Base-by-base conservation (phyloP, 2,113 vertebrate species). In the Arothron firmamentum region DNA sequence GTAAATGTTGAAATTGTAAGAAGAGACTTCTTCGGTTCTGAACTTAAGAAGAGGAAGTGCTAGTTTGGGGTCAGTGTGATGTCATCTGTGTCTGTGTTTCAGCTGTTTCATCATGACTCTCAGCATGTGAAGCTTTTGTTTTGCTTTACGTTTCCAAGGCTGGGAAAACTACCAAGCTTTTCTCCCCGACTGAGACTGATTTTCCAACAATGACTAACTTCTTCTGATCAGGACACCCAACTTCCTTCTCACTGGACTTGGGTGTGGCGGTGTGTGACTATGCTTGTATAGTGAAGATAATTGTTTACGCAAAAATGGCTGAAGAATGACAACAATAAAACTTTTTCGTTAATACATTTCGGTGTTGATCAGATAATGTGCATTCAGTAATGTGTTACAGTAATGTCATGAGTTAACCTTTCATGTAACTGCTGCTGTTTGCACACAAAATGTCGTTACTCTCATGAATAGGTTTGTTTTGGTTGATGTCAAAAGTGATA, bases 121-220 rank as follows among this genome's bases (percentile, higher is more conserved):
- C 57, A 53, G 59, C 74, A 53, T 67, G 65, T 80, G 70, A 64
- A 65, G 72, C 55, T 71, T 70, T 80, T 85, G 60, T 83, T 75
- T 79, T 81, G 72, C 57, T 73, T 81, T 65, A 43, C 56, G 67
- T 82, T 79, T 72, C 54, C 46, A 58, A 59, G 54, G 70, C 66
- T 77, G 79, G 80, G 75, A 85, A 86, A 85, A 64, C 56, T 66
- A 70, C 75, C 34, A 52, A 64, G 72, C 67, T 61, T 72, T 85
- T 62, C 45, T 67, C 53, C 50, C 52, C 28, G 42, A 55, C 67
- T 82, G 79, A 85, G 62, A 57, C 65, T 49, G 63, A 81, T 82
- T 90, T 92, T 90, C 88, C 87, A 85, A 62, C 64, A 55, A 83
- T 87, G 87, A 90, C 87, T 89, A 80, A 85, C 63, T 75, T 65